phyloP scores from a whole-genome alignment of 2,888 invertebrate genomes.

The Lithophane socia region DNA sequence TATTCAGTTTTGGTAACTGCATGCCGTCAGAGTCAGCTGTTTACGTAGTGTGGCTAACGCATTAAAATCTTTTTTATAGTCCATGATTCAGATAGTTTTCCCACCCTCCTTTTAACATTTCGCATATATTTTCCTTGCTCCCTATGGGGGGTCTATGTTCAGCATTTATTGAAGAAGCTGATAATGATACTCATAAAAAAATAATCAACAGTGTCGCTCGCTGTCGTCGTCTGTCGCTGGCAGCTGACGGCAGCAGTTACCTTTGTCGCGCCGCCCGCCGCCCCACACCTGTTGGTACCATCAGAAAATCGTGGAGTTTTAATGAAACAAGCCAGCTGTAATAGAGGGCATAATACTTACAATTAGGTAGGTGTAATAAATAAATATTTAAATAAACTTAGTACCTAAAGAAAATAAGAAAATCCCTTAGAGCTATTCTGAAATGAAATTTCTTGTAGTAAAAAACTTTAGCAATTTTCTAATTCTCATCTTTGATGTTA shows the following conservation, averaged over 20 bases:
- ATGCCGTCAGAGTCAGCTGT: conserved; percentile 5
- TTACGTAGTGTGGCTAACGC: background rate
- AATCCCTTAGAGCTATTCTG: background rate
- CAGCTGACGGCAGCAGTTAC: conserved; percentile 33
- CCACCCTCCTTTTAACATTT: background rate
- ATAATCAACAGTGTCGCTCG: conserved; percentile 38
- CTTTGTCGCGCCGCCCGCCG: conserved; percentile 39
- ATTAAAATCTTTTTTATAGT: background rate
- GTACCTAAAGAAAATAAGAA: background rate
- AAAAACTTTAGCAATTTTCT: background rate
- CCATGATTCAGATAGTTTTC: background rate
- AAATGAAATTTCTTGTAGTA: background rate
- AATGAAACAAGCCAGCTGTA: conserved; percentile 3
- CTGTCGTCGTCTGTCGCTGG: conserved; percentile 44
- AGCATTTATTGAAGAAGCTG: conserved; percentile 14
- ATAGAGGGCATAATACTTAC: background rate
- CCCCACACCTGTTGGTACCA: background rate
- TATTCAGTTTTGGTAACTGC: conserved; percentile 32
- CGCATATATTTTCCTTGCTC: background rate
- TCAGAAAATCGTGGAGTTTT: conserved; percentile 50
- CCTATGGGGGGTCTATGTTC: background rate
- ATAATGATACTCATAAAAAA: conserved; percentile 21
- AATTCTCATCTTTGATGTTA: background rate
- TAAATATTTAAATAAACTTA: background rate
- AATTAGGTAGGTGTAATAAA: conserved; percentile 20